Percentiles rank a stretch among this genome's conserved stretches.
phyloP scores from a whole-genome alignment of 2,888 invertebrate species.

The Tetrapedia diversipes region DNA sequence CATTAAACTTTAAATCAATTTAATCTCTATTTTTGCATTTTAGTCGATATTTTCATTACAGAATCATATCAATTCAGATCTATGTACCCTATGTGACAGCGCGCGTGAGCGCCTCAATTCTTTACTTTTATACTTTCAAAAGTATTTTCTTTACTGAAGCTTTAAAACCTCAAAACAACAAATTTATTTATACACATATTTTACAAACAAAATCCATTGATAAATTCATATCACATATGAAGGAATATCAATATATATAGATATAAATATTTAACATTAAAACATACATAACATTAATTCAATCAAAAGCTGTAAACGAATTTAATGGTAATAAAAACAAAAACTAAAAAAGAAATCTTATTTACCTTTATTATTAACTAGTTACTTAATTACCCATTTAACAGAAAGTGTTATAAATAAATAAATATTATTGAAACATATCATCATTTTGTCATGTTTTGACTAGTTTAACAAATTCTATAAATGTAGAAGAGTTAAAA shows the following conservation, averaged over 20 bases:
- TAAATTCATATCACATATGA: neutral
- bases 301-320: neutral
- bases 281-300: neutral
- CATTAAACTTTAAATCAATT: slow-evolving; percentile 44
- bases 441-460: neutral
- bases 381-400: too few species aligned
- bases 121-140: neutral
- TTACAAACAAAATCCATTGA: neutral
- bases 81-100: slow-evolving; percentile 1
- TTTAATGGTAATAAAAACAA: neutral
- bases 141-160: neutral
- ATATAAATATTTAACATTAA: neutral
- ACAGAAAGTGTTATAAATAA: neutral
- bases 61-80: slow-evolving; percentile 1
- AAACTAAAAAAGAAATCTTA: neutral
- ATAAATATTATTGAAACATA: neutral
- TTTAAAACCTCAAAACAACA: neutral
- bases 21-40: neutral
- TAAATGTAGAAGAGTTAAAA: neutral
- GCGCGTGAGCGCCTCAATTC: neutral
- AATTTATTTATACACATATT: neutral
- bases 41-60: too few species aligned
- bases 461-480: neutral
- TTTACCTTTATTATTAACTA: neutral
- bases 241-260: too few species aligned